Evolutionary conservation across 2,797 vertebrate species (phyloP).

Genomic region (Sebastes glaucus): DNA sequence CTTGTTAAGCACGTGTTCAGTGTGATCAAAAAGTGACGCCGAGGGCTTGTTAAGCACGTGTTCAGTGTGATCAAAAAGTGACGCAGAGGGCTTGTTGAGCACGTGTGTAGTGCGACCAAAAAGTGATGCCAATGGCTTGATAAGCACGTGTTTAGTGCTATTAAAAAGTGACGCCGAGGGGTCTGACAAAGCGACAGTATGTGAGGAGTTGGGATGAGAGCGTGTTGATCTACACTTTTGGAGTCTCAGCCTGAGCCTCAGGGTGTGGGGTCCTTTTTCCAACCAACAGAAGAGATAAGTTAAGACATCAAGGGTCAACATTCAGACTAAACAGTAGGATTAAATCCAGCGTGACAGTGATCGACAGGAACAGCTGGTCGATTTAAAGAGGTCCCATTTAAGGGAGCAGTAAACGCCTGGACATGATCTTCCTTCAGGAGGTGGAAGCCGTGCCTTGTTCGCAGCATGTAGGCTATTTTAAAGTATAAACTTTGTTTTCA

Average conservation of each 20-base stretch:
- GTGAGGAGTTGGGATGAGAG: no score
- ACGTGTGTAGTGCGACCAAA: no score
- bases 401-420: constrained; percentile 40
- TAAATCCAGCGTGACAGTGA: constrained; percentile 45
- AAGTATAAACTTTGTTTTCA: constrained; percentile 60
- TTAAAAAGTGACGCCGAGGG: no score
- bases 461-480: constrained; percentile 49
- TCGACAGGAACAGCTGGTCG: constrained; percentile 59
- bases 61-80: no score
- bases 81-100: no score
- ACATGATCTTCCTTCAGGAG: constrained; percentile 33
- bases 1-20: no score
- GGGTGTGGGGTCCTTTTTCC: neutral
- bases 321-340: constrained; percentile 38
- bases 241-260: neutral
- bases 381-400: constrained; percentile 41
- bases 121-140: no score
- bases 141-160: no score
- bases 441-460: constrained; percentile 51
- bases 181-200: no score
- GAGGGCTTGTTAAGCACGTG: no score
- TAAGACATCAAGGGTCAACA: constrained; percentile 43
- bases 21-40: accelerated
- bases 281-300: constrained; percentile 19
- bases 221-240: neutral